A percentile compares a stretch with the other conserved stretches of the same genome.
Evolutionary conservation across 2,888 invertebrate species (phyloP).

Genomic region (Unio delphinus): DNA sequence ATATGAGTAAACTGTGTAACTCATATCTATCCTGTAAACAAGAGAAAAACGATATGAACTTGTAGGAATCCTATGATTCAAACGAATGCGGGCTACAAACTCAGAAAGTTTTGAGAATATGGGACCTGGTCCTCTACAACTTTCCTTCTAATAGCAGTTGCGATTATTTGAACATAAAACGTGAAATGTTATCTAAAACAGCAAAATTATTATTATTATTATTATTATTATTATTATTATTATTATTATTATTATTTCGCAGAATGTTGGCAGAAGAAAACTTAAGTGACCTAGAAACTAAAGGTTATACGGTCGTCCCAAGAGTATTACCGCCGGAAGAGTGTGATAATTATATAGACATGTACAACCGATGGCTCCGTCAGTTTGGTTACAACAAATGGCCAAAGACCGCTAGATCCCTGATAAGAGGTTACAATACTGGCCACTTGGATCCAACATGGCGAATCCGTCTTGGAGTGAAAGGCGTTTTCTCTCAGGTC

Average conservation of each 20-base stretch:
- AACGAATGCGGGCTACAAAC: too few species aligned
- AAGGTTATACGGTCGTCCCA: slow-evolving; percentile 36
- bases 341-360: slow-evolving; percentile 30
- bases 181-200: too few species aligned
- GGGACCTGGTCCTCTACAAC: too few species aligned
- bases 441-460: slow-evolving; percentile 46
- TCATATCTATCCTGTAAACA: too few species aligned
- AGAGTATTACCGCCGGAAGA: slow-evolving; percentile 26
- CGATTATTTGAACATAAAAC: too few species aligned
- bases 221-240: not conserved
- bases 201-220: too few species aligned
- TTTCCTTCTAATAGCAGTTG: too few species aligned
- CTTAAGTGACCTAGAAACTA: slow-evolving; percentile 26
- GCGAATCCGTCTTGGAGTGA: slow-evolving; percentile 36
- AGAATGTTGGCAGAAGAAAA: slow-evolving; percentile 29
- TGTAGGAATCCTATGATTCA: too few species aligned
- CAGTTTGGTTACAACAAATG: slow-evolving; percentile 16
- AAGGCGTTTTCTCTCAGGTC: slow-evolving; percentile 44
- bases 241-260: not conserved
- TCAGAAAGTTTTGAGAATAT: too few species aligned
- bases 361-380: slow-evolving; percentile 31
- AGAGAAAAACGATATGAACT: too few species aligned
- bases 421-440: slow-evolving; percentile 41
- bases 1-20: too few species aligned
- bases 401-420: slow-evolving; percentile 20